These are phyloP conservation scores for Petrolisthes cinctipes DNA, from an alignment of 2,888 invertebrate species.

Conservation along the genomic window DNA sequence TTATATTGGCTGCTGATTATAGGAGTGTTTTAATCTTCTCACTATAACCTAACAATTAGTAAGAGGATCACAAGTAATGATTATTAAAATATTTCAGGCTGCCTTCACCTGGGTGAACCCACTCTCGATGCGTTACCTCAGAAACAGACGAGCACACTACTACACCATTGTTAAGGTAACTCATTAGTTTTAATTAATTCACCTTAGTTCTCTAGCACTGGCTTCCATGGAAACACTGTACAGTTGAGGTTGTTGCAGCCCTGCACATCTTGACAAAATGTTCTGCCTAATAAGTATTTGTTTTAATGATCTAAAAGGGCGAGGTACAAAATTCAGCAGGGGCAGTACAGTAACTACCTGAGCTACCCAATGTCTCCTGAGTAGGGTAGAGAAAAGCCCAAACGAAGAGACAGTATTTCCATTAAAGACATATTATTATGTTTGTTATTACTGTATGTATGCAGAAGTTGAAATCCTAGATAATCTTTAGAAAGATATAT, in stretches of 20 bases:
- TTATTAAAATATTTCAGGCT: constrained; percentile 29
- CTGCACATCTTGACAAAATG: too few relatives aligned
- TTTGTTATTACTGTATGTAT: too few relatives aligned
- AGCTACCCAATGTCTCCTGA: not conserved
- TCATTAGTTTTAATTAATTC: not conserved
- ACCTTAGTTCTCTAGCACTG: not conserved
- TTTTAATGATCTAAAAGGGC: too few relatives aligned
- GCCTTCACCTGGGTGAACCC: constrained; percentile 63
- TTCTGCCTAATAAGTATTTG: too few relatives aligned
- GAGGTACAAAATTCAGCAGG: not conserved
- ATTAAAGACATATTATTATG: too few relatives aligned
- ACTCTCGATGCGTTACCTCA: constrained; percentile 53
- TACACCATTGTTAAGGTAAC: constrained; percentile 50
- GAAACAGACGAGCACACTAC: constrained; percentile 48
- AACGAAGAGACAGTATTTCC: not conserved
- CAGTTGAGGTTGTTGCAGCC: not conserved
- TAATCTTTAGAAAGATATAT: too few relatives aligned
- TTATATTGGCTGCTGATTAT: too few relatives aligned
- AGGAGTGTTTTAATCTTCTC: too few relatives aligned
- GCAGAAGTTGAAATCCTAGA: too few relatives aligned
- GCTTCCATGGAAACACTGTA: not conserved
- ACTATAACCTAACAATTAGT: too few relatives aligned
- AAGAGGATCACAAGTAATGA: too few relatives aligned
- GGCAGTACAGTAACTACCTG: not conserved
- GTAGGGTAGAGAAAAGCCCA: not conserved